Percentiles rank a stretch among this genome's conserved stretches.
Conservation (phyloP, 2,888 invertebrate species). For the Drosophila vallismaia region DNA sequence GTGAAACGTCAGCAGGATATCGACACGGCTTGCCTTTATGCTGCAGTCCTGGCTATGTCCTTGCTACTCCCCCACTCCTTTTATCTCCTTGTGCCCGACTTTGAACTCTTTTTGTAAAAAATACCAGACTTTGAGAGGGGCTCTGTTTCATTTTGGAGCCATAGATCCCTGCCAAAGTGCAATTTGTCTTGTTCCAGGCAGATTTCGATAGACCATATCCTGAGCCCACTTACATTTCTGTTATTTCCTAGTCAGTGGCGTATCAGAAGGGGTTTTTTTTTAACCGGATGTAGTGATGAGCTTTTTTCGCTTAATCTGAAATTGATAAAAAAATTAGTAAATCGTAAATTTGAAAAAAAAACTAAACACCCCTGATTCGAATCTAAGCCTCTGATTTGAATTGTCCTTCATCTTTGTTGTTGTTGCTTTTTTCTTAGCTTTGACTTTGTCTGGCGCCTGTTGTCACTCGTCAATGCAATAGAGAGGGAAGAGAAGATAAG, state of each 20-base stretch:
- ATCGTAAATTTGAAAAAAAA: not conserved
- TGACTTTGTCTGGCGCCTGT: conserved; percentile 62
- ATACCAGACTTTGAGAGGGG: conserved; percentile 27
- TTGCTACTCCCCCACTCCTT: conserved; percentile 2
- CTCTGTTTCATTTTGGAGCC: conserved; percentile 71
- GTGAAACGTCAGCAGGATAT: conserved; percentile 81
- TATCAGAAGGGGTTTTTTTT: not conserved
- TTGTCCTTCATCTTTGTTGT: too few relatives aligned
- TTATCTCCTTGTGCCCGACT: conserved; percentile 4
- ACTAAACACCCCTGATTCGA: too few relatives aligned
- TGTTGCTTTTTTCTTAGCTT: conserved; percentile 44
- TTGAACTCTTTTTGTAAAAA: conserved; percentile 22
- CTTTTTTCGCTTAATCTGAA: not conserved
- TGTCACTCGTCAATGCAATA: conserved; percentile 56
- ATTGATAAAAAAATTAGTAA: too few relatives aligned
- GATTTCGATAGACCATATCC: conserved; percentile 64
- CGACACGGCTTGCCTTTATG: conserved; percentile 58
- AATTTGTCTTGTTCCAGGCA: conserved; percentile 80
- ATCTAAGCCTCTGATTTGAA: too few relatives aligned
- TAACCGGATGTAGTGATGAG: not conserved
- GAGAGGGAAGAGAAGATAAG: conserved; percentile 4
- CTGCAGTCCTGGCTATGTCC: conserved; percentile 26
- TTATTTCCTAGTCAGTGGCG: conserved; percentile 31
- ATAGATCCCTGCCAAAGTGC: conserved; percentile 75
- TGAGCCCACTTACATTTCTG: conserved; percentile 72